Base-by-base conservation (phyloP, 2,888 invertebrate genomes). In the Resseliella maxima region DNA sequence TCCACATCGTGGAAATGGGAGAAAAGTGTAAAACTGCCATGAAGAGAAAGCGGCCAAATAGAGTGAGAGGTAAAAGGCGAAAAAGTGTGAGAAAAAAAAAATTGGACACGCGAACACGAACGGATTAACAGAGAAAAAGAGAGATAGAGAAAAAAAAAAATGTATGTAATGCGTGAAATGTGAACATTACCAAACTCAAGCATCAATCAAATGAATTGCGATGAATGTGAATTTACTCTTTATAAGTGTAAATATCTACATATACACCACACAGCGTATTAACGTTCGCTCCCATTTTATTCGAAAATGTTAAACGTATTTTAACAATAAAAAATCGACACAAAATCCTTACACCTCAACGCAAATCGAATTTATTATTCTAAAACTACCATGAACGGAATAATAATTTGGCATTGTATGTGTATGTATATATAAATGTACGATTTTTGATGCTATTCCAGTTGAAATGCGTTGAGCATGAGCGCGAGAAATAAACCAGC, bases 291-390 rank as follows among this genome's bases (percentile, higher is more conserved):
- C 50, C 27, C 12, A 31, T 72, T 72, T 72, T 72, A 72, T 72
- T 12, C 27, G 6, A 18, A 2, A 72, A 72, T 72, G 35, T 72
- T 72, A 35, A 72, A 31, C 72, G 72, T 31, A 72, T 72, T 72
- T 31, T 12, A 72, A 72, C 72, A 72, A 72, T 72, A 72, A 72
- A 72, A 72, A 35, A 72, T 72, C 72, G 35, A 31, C n/a, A 35
- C 12, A 72, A 31, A 72, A 72, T 31, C 72, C 31, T 31, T 72
- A 18, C 72, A 72, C 72, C 72, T 72, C 72, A 15, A 72, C 72
- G 72, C 35, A 72, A 72, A 72, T 72, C 72, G 31, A 72, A 72
- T 72, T 72, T 72, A 72, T 72, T 72, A 72, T 72, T 31, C 72
- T 2, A 35, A 72, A 72, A 72, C 72, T 72, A 72, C 72, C 59